Evolutionary conservation across 2,797 vertebrate genomes (phyloP), one percentile per base, ranked within the genome.

Genomic region (Pitangus sulphuratus): DNA sequence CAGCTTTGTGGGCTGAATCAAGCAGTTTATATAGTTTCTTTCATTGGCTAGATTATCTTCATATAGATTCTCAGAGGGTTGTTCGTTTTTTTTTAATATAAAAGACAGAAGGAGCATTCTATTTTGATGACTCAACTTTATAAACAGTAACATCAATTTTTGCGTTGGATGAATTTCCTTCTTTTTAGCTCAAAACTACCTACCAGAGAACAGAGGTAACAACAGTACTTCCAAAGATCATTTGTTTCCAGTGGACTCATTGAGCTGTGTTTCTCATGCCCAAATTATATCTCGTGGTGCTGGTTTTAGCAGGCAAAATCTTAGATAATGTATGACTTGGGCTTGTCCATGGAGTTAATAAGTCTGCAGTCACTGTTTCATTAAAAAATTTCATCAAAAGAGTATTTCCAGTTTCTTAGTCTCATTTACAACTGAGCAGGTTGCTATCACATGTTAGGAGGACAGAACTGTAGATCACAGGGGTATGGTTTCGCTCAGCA

Each of bases 241-340:
- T 84, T 79, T 92, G 9, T 80, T 91, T 96, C 86, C 95, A 87
- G 74, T 91, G 90, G 69, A 92, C 78, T 83, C 42, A 79, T 44
- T 64, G 81, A 95, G 42, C 40, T 81, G 54, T 83, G 68, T 74
- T 97, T 45, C 66, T 96, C 47, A 45, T 60, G 35, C 74, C 89
- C 72, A 86, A 89, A 61, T 79, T 84, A 30, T 48, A 69, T 91
- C 71, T 91, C 48, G 10, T 61, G n/a, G 37, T 76, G 50, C 8
- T 81, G 12, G 33, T 84, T 89, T 86, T 74, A 69, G 35, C 18
- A 84, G 90, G 17, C 47, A 66, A 51, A 91, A 95, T 95, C 90
- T 93, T 87, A 80, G 87, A 53, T 71, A 79, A 33, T 84, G 58
- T 48, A 56, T 91, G 75, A 89, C 74, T 89, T 61, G 37, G 26